phyloP scores from a whole-genome alignment of 2,888 invertebrate species.

The Nymphalis urticae region DNA sequence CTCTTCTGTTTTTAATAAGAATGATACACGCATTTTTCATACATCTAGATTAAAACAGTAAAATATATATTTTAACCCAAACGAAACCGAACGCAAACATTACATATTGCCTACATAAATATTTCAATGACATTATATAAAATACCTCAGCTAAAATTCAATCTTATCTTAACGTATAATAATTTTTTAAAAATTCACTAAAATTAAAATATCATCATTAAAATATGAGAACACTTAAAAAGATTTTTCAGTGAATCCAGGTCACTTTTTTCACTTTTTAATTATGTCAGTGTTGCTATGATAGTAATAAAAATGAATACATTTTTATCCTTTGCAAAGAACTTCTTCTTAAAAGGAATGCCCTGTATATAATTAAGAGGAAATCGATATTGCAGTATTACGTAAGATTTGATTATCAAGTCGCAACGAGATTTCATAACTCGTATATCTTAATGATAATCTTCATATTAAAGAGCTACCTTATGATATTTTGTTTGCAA shows the following conservation, averaged over 20 bases:
- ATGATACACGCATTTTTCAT: too few species aligned
- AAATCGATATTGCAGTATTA: constrained; percentile 25
- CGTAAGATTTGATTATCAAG: constrained; percentile 22
- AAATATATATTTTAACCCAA: too few species aligned
- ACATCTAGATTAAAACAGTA: too few species aligned
- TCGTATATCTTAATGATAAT: constrained; percentile 20
- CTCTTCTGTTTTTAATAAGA: too few species aligned
- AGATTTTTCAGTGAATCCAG: constrained; percentile 8
- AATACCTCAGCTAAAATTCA: neutral
- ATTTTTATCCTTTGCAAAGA: constrained; percentile 2
- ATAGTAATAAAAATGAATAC: constrained; percentile 1
- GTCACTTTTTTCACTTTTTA: constrained; percentile 9
- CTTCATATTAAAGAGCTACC: constrained; percentile 3
- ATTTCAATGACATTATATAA: neutral
- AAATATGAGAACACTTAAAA: constrained; percentile 2
- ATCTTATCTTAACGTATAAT: neutral
- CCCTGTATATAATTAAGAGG: constrained; percentile 33
- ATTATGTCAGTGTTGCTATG: neutral
- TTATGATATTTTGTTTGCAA: too few species aligned
- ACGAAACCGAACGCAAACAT: too few species aligned
- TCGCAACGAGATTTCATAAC: constrained; percentile 23
- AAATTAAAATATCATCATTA: constrained; percentile 10
- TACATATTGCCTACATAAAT: neutral
- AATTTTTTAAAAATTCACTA: neutral
- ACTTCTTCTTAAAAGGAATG: constrained; percentile 30